Base-by-base conservation (phyloP, 2,888 invertebrate genomes). In the Mythimna lalbum region DNA sequence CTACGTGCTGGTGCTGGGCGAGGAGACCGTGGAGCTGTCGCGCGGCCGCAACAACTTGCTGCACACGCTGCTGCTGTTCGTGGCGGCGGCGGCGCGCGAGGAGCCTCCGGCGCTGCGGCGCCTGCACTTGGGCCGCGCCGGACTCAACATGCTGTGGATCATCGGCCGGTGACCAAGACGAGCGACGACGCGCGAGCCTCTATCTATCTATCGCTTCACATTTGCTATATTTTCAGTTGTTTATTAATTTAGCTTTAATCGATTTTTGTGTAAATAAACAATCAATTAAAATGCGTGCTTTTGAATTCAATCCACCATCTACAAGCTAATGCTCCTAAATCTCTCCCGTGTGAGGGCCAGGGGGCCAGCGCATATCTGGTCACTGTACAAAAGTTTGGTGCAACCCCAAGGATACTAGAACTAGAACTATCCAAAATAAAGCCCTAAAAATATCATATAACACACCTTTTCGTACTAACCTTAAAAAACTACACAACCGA, bases 101-200 rank as follows among this genome's bases (percentile, higher is more conserved):
- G 81, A 77, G 1, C 77, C 77, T 53, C 77, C 77, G 17, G 90
- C n/a, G 33, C 67, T 73, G 70, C 77, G 65, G 10, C 69, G 63
- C 65, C 88, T 92, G 83, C 94, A 92, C 84, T 93, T 95, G 50
- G 94, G 94, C 6, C 93, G 90, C 80, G 93, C 92, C 84, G 95
- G 93, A 1, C 94, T 99, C 82, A 99, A 99, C 93, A 97, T 99
- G 93, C 95, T 98, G 76, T 98, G 98, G 97, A 97, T 98, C 81
- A 97, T 98, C 84, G 97, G 97, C 84, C 96, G 91, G 59, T 93
- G 88, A 90, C 61, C 56, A 36, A 31, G 1, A 19, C 31, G 14
- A 43, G 39, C 31, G 1, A 19, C 31, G 9, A 43, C 39, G 39
- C 39, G 39, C 14, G 14, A 5, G 4, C 14, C 43, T 43, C 7